Conservation (phyloP, 2,797 vertebrate species). For the Liparis tanakae region DNA sequence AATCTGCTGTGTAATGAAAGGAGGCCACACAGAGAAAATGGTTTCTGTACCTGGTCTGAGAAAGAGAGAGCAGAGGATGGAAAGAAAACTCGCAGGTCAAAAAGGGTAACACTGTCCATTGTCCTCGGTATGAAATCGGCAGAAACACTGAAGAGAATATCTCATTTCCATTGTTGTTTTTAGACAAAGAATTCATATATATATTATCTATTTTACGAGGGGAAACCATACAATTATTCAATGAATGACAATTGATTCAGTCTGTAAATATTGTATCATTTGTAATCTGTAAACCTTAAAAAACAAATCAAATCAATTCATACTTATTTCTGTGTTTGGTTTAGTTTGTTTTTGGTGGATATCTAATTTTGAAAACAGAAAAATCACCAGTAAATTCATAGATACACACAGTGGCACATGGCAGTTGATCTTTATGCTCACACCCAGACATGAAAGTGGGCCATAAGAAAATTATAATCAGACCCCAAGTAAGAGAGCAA, state of each 20-base stretch:
- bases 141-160: constrained; percentile 8
- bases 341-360: neutral
- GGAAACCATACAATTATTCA: neutral
- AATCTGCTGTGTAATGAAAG: constrained; percentile 71
- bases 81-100: constrained; percentile 43
- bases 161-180: neutral
- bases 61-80: constrained; percentile 9
- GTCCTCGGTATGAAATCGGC: constrained; percentile 16
- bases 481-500: neutral
- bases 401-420: neutral
- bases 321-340: neutral
- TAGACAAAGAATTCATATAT: neutral
- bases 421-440: neutral
- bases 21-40: constrained; percentile 53
- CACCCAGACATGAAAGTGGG: neutral
- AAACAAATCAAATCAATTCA: neutral
- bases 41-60: constrained; percentile 46
- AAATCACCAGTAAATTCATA: neutral
- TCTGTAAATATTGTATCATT: neutral
- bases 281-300: neutral
- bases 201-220: neutral
- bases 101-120: constrained; percentile 44
- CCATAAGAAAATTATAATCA: constrained; percentile 20
- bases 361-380: neutral
- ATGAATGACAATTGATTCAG: neutral